Conservation (phyloP, 2,888 invertebrate genomes). For the Phasia obesa region DNA sequence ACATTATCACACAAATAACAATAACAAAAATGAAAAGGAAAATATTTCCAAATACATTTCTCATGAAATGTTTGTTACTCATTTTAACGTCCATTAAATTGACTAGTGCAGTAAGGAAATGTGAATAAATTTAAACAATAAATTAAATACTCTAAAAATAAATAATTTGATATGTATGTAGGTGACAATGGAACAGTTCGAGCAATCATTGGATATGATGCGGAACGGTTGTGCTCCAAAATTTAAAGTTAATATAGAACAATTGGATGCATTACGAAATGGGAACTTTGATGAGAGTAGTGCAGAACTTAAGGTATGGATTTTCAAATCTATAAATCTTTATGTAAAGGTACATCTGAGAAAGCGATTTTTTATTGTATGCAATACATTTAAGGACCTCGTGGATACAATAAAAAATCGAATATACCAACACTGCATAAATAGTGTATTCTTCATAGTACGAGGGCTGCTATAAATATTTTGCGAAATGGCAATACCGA, state of each 20-base stretch:
- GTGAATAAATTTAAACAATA: not conserved
- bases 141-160: not conserved
- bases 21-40: conserved; percentile 46
- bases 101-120: conserved; percentile 57
- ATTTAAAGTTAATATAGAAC: conserved; percentile 76
- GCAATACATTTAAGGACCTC: too few species aligned
- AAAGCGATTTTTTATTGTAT: too few species aligned
- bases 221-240: conserved; percentile 79
- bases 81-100: conserved; percentile 39
- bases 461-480: too few species aligned
- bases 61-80: conserved; percentile 25
- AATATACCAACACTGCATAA: too few species aligned
- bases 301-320: conserved; percentile 76
- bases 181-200: conserved; percentile 80
- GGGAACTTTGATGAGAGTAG: conserved; percentile 77
- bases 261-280: conserved; percentile 76
- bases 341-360: too few species aligned
- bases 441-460: too few species aligned
- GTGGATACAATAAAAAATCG: too few species aligned
- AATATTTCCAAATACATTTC: not conserved
- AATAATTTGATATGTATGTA: conserved; percentile 46
- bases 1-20: not conserved
- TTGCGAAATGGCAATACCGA: too few species aligned
- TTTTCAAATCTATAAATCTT: not conserved
- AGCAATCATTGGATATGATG: conserved; percentile 80